Base-by-base conservation (phyloP, 2,113 vertebrate genomes). In the Axis porcinus region DNA sequence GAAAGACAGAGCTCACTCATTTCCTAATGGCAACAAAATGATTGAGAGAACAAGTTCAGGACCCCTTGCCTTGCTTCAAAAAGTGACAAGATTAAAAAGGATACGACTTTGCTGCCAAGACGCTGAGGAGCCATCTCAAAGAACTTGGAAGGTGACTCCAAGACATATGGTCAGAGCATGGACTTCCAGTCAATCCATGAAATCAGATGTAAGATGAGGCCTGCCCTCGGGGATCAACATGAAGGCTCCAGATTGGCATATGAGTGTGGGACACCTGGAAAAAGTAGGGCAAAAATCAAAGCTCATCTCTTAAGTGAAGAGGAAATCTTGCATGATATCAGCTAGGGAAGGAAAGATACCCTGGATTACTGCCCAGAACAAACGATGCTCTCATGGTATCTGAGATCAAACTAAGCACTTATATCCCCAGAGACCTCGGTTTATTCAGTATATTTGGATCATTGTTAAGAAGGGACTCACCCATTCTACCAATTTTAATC, bases 281-380 rank as follows among this genome's bases (percentile, higher is more conserved):
- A 74, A 95, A 94, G 52, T 43, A 92, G 81, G 40, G 52, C 62
- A 40, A 97, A 87, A 97, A 84, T 97, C 96, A 97, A 97, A 97
- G 84, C 74, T 21, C 11, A 2, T 94, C 83, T 97, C 55, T 47
- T 47, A 55, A 23, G 43, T 52, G n/a, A 94, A 79, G n/a, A 97
- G 96, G 93, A 97, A 98, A 97, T 87, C 62, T 57, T 74, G n/a
- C 40, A 33, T 74, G 84, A 85, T 74, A 60, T 33, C 70, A n/a
- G 81, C 87, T 86, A 89, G 54, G 6, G 17, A 82, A 94, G 25
- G 55, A 92, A 86, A 30, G 82, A 84, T 36, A 74, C 0, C 16
- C 90, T 95, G 74, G 62, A 97, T 10, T n/a, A 12, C 62, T 81
- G 79, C 94, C 95, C 70, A n/a, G 70, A 55, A 86, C 10, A 62